Evolutionary conservation across 2,888 invertebrate genomes (phyloP).

Genomic region (Scelioninae gen. 1): DNA sequence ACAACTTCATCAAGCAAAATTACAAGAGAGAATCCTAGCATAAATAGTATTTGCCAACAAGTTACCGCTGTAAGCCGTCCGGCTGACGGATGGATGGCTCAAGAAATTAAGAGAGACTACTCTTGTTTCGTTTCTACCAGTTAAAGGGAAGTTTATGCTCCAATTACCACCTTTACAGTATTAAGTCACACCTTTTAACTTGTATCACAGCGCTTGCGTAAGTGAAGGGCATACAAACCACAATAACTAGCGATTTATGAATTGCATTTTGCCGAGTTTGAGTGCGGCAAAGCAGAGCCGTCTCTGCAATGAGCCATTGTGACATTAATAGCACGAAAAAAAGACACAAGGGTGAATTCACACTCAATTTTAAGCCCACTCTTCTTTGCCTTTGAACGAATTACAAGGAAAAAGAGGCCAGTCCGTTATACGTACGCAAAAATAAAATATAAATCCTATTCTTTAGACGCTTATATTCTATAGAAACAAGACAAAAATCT

Average conservation of each 20-base stretch:
- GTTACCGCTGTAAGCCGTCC: conserved; percentile 75
- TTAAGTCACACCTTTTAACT: conserved; percentile 72
- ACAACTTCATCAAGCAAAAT: conserved; percentile 74
- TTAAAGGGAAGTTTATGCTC: conserved; percentile 80
- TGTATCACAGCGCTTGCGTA: conserved; percentile 15
- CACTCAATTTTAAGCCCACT: too few relatives aligned
- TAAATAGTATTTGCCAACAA: conserved; percentile 80
- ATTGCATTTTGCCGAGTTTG: conserved; percentile 18
- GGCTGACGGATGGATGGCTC: conserved; percentile 73
- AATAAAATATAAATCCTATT: too few relatives aligned
- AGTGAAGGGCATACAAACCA: conserved; percentile 43
- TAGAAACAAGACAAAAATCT: too few relatives aligned
- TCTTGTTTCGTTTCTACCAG: conserved; percentile 73
- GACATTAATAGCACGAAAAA: conserved; percentile 17
- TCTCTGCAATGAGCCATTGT: conserved; percentile 1
- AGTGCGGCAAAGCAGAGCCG: neutral
- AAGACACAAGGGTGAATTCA: neutral
- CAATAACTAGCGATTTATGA: conserved; percentile 49
- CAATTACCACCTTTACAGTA: conserved; percentile 81
- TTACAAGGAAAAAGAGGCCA: too few relatives aligned
- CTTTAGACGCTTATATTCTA: too few relatives aligned
- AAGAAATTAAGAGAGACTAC: conserved; percentile 77
- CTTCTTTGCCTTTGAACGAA: too few relatives aligned
- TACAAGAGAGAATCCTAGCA: conserved; percentile 76
- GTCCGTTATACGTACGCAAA: too few relatives aligned